Base-by-base conservation (phyloP, 2,797 vertebrate genomes). In the Aplochiton taeniatus region DNA sequence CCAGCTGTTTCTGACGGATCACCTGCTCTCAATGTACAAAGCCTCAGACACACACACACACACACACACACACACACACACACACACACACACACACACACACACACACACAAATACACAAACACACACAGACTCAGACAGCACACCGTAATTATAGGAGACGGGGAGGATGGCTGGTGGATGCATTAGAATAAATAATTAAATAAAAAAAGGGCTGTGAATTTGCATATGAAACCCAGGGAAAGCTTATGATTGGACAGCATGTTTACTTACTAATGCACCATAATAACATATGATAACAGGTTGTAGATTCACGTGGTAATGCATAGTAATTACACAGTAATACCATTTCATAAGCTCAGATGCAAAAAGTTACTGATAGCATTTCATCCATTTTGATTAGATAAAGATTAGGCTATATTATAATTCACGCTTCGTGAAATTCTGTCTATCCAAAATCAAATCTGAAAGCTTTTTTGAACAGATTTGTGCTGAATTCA, bases 1-100 rank as follows among this genome's bases (percentile, higher is more conserved):
- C 89, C 90, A 91, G 90, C 86, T 91, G 90, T 91, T 90, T 68
- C 80, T 80, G 79, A 85, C 87, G 83, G 85, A 83, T 90, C 85
- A 87, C 88, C 87, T 88, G 86, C 79, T 79, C 73, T 46, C 63
- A 43, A 54, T 61, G 59, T 58, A 69, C 62, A 53, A 60, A 68
- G 69, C 69, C 62, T 9, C 64, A 60, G 64, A 58, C 68, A 49
- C 48, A 58, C 61, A 47, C 62, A 31, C 31, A 63, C 46, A 48
- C 2, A 9, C 8, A 48, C 46, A 48, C 46, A 48, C 2, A 48
- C 46, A 48, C 46, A 48, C 46, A 48, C 46, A 48, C 3, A 9
- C 57, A n/a, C 72, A 47, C 16, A 60, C 61, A 76, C 63, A 55
- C 63, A 62, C 61, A n/a, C n/a, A n/a, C 64, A 60, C 59, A 58